Evolutionary conservation across 2,888 invertebrate species (phyloP), one percentile per base, ranked within the genome.

Genomic region (Andrena bicolor): DNA sequence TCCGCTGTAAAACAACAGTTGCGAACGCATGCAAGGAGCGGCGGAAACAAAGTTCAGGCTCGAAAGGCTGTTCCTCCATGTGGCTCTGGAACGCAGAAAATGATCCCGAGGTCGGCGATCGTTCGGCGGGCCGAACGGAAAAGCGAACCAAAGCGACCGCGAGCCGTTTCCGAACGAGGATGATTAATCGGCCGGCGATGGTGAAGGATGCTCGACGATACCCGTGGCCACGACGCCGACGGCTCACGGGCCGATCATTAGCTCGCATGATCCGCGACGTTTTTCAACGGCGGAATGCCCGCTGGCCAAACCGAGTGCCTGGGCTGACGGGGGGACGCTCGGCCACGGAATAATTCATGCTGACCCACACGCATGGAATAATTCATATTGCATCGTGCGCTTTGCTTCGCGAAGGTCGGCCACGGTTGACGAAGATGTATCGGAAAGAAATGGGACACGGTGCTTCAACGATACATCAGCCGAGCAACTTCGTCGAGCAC

Each of bases 361-460:
- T 70, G 79, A 79, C 41, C 74, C 58, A 66, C 68, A 76, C 85
- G 80, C 74, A 58, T 53, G 72, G 87, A 87, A 87, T 87, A 85
- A 87, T 87, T 87, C 82, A 87, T 86, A 49, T 41, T 64, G 48
- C 72, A 63, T 60, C 68, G 51, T 78, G 80, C 81, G 78, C 73
- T 16, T 77, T 72, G 32, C 51, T 13, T 56, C 26, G 61, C 49
- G 81, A 86, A 85, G 86, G 86, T 63, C 77, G 53, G 26, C 32
- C 74, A 48, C 61, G 58, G 70, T 20, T 58, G 20, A 30, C 26
- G 28, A 64, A 30, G 20, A 35, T 13, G 28, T 13, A 10, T 56
- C 10, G 2, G 20, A 58, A 16, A 49, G 26, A 28, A 68, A 64
- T 5, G 16, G 41, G 41, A 41, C 1, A 5, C 0, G 16, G 41